phyloP scores from a whole-genome alignment of 2,888 invertebrate species.

The Heteropelma amictum region DNA sequence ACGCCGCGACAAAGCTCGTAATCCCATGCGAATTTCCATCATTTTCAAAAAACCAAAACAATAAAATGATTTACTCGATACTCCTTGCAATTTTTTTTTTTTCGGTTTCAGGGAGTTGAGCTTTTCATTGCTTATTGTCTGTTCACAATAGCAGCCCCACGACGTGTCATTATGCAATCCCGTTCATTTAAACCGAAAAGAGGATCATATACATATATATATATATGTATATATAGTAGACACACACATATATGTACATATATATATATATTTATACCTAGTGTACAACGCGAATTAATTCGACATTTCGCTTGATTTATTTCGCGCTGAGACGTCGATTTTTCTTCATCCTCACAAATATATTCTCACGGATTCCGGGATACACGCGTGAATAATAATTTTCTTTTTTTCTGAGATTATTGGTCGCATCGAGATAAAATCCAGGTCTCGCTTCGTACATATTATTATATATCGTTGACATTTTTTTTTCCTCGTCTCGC shows the following conservation, averaged over 20 bases:
- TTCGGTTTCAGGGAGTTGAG: constrained; percentile 60
- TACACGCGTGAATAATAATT: constrained; percentile 50
- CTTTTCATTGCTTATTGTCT: constrained; percentile 76
- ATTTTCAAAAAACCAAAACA: constrained; percentile 24
- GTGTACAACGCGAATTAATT: too few species aligned
- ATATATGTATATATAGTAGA: too few species aligned
- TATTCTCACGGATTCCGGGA: constrained; percentile 28
- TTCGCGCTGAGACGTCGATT: neutral
- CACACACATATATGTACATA: too few species aligned
- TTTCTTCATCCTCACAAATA: constrained; percentile 12
- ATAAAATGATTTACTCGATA: constrained; percentile 44
- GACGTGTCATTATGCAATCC: constrained; percentile 59
- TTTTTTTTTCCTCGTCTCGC: constrained; percentile 6
- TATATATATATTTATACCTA: too few species aligned
- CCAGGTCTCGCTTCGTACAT: constrained; percentile 23
- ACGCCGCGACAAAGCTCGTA: neutral
- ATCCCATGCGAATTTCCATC: too few species aligned
- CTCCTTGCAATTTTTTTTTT: constrained; percentile 39
- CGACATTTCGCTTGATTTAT: too few species aligned
- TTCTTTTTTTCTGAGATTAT: constrained; percentile 9
- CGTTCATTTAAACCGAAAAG: constrained; percentile 41
- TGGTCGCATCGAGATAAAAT: constrained; percentile 5
- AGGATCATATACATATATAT: neutral
- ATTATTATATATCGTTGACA: constrained; percentile 26
- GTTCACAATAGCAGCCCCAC: constrained; percentile 77